Evolutionary conservation across 2,113 vertebrate genomes (phyloP), one percentile per base, ranked within the genome.

Genomic region (Micromys minutus): DNA sequence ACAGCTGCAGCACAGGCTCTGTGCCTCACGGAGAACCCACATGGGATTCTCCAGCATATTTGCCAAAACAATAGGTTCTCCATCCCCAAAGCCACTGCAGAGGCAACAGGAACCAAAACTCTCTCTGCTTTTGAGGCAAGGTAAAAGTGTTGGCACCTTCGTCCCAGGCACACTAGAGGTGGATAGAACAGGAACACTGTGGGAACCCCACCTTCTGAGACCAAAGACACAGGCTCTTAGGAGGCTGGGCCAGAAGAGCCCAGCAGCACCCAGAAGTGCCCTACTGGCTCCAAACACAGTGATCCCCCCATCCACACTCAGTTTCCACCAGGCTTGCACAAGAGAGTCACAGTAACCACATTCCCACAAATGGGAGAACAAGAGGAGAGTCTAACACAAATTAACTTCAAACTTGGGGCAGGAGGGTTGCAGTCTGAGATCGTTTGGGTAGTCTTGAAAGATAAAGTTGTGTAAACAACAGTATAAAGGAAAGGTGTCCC

Each of bases 51-150:
- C 2, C 17, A 59, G 63, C 21, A 29, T 5, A 1, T 22, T 5
- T 26, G 22, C 80, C 69, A 42, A 57, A 57, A n/a, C 71, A 10
- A 4, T 29, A 17, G 5, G 3, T 0, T 29, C 16, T 4, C 71
- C 24, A 19, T 21, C 22, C 15, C 52, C n/a, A 16, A 6, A 29
- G 24, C 71, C 65, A 45, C 52, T 17, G 69, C 19, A 12, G 21
- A 55, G 39, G 69, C 89, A 50, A 45, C 65, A 75, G 79, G 52
- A 92, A 89, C 17, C 29, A 93, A 89, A 77, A 94, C 17, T 74
- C 34, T 12, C 29, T 10, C 31, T 61, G 47, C 39, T 89, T 22
- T 50, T 19, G 31, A 34, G 59, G 29, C 9, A 50, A 69, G 45
- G 52, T 16, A 26, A 69, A 52, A 71, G 4, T 47, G 31, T 50